A percentile compares a stretch with the other conserved stretches of the same genome.
phyloP scores from a whole-genome alignment of 2,888 invertebrate species.

The Cantharis rustica region DNA sequence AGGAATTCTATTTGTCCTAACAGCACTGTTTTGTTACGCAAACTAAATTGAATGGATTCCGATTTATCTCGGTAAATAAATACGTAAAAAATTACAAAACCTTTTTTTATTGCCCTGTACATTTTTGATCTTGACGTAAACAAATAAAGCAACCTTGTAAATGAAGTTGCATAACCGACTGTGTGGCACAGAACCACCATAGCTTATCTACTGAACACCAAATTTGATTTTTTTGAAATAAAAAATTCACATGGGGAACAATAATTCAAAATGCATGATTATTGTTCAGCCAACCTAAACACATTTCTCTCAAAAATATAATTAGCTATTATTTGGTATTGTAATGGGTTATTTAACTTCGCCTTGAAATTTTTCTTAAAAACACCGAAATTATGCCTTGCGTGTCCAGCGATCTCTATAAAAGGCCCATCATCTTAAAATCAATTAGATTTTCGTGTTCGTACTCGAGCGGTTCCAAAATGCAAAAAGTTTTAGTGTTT shows the following conservation, averaged over 20 bases:
- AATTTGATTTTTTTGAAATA: too few species aligned
- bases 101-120: too few species aligned
- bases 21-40: too few species aligned
- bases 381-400: not conserved
- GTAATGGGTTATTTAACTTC: not conserved
- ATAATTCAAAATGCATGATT: not conserved
- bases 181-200: too few species aligned
- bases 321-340: not conserved
- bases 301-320: not conserved
- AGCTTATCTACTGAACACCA: too few species aligned
- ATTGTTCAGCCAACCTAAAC: not conserved
- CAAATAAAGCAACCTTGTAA: too few species aligned
- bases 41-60: not conserved
- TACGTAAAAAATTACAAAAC: too few species aligned
- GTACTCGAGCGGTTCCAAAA: not conserved
- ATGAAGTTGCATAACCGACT: too few species aligned
- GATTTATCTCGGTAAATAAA: not conserved
- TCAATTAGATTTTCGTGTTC: not conserved
- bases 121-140: too few species aligned
- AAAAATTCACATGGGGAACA: too few species aligned
- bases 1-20: not conserved
- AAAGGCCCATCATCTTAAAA: not conserved
- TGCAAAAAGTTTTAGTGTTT: not conserved
- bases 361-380: not conserved
- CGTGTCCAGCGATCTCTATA: not conserved